These are phyloP conservation scores for Apamea epomidion DNA, from an alignment of 2,888 invertebrate species.

Conservation along the genomic window DNA sequence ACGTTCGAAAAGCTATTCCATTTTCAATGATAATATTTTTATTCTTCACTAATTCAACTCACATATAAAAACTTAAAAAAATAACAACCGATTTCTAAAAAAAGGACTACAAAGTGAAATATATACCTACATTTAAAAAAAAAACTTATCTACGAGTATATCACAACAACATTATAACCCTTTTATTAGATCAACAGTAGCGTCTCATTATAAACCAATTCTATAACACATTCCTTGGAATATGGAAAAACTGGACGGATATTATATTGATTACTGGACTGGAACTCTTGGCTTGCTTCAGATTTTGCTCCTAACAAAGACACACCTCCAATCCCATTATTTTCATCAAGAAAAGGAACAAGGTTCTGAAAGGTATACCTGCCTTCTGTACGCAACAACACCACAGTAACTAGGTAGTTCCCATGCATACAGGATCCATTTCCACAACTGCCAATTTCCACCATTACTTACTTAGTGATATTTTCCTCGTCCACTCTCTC, in stretches of 20 bases:
- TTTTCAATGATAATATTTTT: too few species aligned
- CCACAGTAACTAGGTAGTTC: not conserved
- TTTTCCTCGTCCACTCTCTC: slow-evolving; percentile 71
- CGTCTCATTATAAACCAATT: too few species aligned
- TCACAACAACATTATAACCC: too few species aligned
- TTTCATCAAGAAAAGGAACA: not conserved
- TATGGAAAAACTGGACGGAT: too few species aligned
- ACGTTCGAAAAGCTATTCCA: not conserved
- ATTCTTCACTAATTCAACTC: not conserved
- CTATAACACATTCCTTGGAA: too few species aligned
- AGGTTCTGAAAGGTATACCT: not conserved
- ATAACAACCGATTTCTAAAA: not conserved
- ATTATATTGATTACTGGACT: too few species aligned
- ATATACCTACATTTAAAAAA: too few species aligned
- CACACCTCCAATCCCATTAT: not conserved
- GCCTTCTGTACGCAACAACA: not conserved
- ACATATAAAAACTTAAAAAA: not conserved
- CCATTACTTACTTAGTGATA: slow-evolving; percentile 40
- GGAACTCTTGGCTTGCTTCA: too few species aligned
- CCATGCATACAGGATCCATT: slow-evolving; percentile 7
- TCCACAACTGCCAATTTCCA: slow-evolving; percentile 45
- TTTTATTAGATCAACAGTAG: too few species aligned
- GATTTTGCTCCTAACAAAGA: not conserved
- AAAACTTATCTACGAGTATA: too few species aligned
- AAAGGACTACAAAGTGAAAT: not conserved